Evolutionary conservation across 2,797 vertebrate species (phyloP), one percentile per base, ranked within the genome.

Genomic region (Martes flavigula): DNA sequence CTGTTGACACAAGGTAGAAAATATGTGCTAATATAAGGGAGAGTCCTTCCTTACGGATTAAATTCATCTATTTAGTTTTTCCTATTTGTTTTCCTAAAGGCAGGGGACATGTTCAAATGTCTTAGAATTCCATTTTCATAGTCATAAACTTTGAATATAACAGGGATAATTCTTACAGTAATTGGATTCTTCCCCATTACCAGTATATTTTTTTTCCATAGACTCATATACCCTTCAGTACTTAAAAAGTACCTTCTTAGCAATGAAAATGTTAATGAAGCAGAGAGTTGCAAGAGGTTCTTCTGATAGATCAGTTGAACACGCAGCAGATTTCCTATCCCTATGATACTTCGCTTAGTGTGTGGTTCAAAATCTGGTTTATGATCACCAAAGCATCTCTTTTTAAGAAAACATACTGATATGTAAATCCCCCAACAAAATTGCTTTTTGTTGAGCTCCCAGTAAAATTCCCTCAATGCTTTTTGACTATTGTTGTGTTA

Each of bases 401-500:
- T 88, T 84, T n/a, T 51, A 92, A 94, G 62, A 93, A 91, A 95
- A 96, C 68, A 64, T 90, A 58, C 87, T 95, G 68, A 75, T 96
- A 93, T 48, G 9, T 72, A 85, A 60, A 94, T 56, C 12, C 32
- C 75, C 35, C 78, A 82, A 70, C 62, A 32, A 88, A 96, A 96
- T 3, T 90, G 46, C 66, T 94, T 97, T 95, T 92, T 51, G 27
- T 92, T 75, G 92, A 64, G 25, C 40, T 95, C 96, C 90, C 64
- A 97, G 88, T 93, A 97, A 95, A 92, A 98, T 90, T 38, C 73
- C 81, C 77, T 90, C 90, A 96, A 58, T 60, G 91, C 51, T 96
- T 98, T 98, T 54, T 97, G 82, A 51, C 12, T 94, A 85, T 60
- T 98, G 85, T 95, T n/a, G 27, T 73, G 66, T 10, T 94, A 77